These are phyloP conservation scores for Anas platyrhynchos DNA, from an alignment of 2,113 vertebrate species.

Conservation along the genomic window DNA sequence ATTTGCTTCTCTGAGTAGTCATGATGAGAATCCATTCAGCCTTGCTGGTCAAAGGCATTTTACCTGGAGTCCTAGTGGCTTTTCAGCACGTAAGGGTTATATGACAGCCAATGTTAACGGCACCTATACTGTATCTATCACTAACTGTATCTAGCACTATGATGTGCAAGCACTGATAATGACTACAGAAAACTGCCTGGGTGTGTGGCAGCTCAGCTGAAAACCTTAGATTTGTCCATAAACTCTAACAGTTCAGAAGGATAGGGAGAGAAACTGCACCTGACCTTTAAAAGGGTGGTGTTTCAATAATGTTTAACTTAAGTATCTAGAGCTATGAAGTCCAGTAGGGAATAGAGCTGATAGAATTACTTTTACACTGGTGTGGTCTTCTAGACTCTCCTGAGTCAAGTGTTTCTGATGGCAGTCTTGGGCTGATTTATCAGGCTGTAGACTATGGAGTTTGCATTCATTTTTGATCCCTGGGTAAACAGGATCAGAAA, in stretches of 20 bases:
- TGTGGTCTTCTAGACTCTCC: not conserved
- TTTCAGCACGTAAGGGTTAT: not conserved
- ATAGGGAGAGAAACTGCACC: not conserved
- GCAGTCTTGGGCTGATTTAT: not conserved
- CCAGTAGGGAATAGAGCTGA: not conserved
- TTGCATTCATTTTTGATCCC: not conserved
- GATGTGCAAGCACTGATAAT: not conserved
- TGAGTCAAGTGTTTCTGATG: not conserved
- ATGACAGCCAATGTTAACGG: not conserved
- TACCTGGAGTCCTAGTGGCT: not conserved
- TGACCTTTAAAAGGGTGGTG: slow-evolving; percentile 1
- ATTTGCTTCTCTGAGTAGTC: not conserved
- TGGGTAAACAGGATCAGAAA: not conserved
- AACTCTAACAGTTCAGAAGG: not conserved
- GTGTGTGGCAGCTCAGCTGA: not conserved
- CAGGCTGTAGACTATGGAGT: not conserved
- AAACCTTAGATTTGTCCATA: not conserved
- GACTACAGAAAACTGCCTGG: not conserved
- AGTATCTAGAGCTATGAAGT: not conserved
- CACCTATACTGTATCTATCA: not conserved
- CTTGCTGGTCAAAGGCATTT: not conserved
- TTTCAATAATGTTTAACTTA: not conserved
- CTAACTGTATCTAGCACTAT: not conserved
- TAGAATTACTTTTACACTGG: not conserved
- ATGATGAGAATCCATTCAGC: not conserved